Evolutionary conservation across 2,888 invertebrate species (phyloP).

Genomic region (Sinotaia quadrata): DNA sequence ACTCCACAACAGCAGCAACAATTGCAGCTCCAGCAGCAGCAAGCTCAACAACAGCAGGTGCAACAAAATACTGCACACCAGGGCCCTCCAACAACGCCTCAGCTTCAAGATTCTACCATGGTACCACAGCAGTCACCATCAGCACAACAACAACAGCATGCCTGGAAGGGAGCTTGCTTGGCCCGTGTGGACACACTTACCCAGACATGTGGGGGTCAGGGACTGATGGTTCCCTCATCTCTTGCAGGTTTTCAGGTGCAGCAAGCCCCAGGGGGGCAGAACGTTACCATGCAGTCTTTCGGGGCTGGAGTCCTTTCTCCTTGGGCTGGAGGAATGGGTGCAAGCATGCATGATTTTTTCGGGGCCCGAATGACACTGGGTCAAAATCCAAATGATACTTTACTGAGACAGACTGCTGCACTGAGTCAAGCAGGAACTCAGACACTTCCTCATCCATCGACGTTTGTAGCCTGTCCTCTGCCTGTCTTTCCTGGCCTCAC

Average conservation of each 20-base stretch:
- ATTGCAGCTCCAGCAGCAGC: slow-evolving; percentile 2
- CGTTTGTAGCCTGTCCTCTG: slow-evolving; percentile 36
- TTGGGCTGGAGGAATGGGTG: slow-evolving; percentile 16
- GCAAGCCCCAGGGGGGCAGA: slow-evolving; percentile 14
- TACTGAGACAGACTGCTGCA: slow-evolving; percentile 34
- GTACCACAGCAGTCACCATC: slow-evolving; percentile 3
- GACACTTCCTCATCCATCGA: slow-evolving; percentile 25
- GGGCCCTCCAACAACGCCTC: slow-evolving; percentile 14
- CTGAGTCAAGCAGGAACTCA: slow-evolving; percentile 29
- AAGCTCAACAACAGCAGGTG: background rate
- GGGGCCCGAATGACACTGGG: slow-evolving; percentile 28
- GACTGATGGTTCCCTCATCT: slow-evolving; percentile 21
- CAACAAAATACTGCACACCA: slow-evolving; percentile 3
- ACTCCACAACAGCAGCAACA: slow-evolving; percentile 1
- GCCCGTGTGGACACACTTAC: slow-evolving; percentile 23
- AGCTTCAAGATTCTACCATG: slow-evolving; percentile 18
- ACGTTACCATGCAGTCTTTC: slow-evolving; percentile 20
- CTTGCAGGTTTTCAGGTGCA: slow-evolving; percentile 29
- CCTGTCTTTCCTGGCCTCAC: slow-evolving; percentile 35
- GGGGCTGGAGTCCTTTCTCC: slow-evolving; percentile 32
- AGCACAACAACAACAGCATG: slow-evolving; percentile 3
- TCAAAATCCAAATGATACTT: slow-evolving; percentile 27
- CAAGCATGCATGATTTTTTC: slow-evolving; percentile 29
- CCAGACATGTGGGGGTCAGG: slow-evolving; percentile 27
- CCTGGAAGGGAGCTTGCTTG: slow-evolving; percentile 9